These are phyloP conservation scores for Euclidia mi DNA, from an alignment of 2,888 invertebrate genomes.

Conservation along the genomic window DNA sequence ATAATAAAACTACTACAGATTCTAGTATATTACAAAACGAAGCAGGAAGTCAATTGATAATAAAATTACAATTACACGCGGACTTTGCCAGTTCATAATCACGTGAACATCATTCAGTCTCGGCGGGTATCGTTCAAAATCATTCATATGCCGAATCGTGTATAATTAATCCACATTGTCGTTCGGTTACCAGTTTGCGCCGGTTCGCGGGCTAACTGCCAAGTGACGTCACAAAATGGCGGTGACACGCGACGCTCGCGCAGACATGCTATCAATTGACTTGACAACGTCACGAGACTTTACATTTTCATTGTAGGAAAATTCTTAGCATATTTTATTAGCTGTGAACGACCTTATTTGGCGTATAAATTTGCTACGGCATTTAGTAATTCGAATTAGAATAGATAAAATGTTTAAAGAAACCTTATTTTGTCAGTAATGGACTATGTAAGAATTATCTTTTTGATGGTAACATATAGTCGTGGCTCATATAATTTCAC, in stretches of 20 bases:
- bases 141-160: constrained; percentile 29
- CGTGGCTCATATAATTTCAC: no score
- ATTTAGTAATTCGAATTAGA: no score
- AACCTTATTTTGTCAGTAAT: no score
- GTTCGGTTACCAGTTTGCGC: constrained; percentile 35
- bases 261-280: constrained; percentile 17
- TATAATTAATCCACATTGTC: constrained; percentile 35
- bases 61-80: background rate
- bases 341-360: no score
- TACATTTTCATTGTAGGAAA: background rate
- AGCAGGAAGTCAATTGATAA: background rate
- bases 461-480: no score
- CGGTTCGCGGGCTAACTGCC: constrained; percentile 55
- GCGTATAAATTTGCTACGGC: no score
- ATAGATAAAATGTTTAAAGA: no score
- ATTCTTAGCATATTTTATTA: no score
- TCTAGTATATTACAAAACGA: no score
- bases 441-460: no score
- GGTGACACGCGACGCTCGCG: background rate
- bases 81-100: constrained; percentile 1
- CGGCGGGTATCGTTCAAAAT: constrained; percentile 13
- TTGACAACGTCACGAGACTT: background rate
- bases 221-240: constrained; percentile 54
- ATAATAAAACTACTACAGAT: no score
- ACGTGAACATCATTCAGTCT: constrained; percentile 7